Evolutionary conservation across 1,140 invertebrate species (phyloP).

Genomic region (Drosophila nebulosa): DNA sequence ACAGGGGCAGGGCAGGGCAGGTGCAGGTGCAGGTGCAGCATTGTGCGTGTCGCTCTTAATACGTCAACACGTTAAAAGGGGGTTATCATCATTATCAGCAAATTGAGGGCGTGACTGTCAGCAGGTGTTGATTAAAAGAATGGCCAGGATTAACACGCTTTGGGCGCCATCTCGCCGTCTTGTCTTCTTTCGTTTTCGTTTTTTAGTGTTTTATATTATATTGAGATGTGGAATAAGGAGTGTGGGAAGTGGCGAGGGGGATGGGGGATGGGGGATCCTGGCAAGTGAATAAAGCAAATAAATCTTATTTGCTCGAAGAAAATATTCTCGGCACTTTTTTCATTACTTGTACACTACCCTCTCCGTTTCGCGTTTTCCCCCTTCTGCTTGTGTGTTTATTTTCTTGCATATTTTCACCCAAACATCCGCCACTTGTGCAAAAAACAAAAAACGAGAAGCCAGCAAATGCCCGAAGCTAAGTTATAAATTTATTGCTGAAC

Average conservation of each 20-base stretch:
- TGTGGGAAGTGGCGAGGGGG: no score
- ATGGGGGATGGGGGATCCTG: no score
- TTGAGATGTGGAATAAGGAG: slow-evolving; percentile 16
- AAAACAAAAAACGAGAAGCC: slow-evolving; percentile 32
- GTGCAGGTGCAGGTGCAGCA: no score
- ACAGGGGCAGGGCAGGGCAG: no score
- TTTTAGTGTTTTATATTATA: slow-evolving; percentile 2
- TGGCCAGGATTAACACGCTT: slow-evolving; percentile 4
- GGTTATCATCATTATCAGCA: neutral
- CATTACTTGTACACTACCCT: slow-evolving; percentile 33
- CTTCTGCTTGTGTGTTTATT: slow-evolving; percentile 19
- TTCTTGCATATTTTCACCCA: slow-evolving; percentile 62
- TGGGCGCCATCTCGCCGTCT: neutral
- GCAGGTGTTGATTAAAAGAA: slow-evolving; percentile 37
- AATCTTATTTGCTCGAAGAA: slow-evolving; percentile 56
- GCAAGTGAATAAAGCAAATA: slow-evolving; percentile 33
- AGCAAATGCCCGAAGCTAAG: slow-evolving; percentile 53
- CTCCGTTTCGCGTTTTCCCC: neutral
- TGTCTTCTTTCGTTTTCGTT: neutral
- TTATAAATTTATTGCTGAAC: slow-evolving; percentile 76
- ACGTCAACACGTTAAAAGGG: neutral
- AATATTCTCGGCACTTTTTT: slow-evolving; percentile 67
- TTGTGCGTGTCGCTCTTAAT: slow-evolving; percentile 1
- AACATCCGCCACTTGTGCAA: neutral
- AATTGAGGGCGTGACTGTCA: neutral